Percentiles rank a stretch among this genome's conserved stretches.
These are phyloP conservation scores for Brachionus manjavacas DNA, from an alignment of 1,140 invertebrate genomes.

Conservation along the genomic window DNA sequence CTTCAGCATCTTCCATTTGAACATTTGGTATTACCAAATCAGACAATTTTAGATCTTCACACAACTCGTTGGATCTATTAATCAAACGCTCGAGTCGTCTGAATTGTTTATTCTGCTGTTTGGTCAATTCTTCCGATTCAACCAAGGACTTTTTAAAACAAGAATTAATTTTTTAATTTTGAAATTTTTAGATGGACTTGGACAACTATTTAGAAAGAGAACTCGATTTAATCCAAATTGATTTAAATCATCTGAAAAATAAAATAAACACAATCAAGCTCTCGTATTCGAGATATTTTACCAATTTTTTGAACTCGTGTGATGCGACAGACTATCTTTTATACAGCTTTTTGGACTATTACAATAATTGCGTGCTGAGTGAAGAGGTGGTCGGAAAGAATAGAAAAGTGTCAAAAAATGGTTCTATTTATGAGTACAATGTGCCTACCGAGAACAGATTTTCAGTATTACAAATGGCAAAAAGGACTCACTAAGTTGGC, in stretches of 20 bases:
- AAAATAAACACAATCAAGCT: not conserved
- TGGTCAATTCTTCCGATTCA: conserved; percentile 4
- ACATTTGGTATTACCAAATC: not conserved
- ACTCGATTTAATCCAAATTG: not conserved
- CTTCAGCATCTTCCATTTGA: not conserved
- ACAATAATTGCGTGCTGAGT: not conserved
- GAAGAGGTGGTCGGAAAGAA: not conserved
- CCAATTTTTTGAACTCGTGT: not conserved
- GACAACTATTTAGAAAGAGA: not conserved
- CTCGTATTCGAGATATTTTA: not conserved
- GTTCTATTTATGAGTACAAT: not conserved
- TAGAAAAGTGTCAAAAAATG: not conserved
- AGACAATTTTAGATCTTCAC: conserved; percentile 18
- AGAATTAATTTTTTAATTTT: not conserved
- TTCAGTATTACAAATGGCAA: not conserved
- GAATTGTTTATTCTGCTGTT: conserved; percentile 25
- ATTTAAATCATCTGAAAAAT: not conserved
- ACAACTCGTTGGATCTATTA: conserved; percentile 23
- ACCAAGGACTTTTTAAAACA: not conserved
- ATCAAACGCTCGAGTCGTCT: not conserved
- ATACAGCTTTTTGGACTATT: not conserved
- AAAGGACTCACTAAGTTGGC: not conserved
- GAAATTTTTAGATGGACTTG: not conserved
- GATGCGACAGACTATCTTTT: not conserved
- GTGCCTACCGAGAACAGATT: conserved; percentile 8